Evolutionary conservation across 2,113 vertebrate species (phyloP).

Genomic region (Pyrgilauda ruficollis): DNA sequence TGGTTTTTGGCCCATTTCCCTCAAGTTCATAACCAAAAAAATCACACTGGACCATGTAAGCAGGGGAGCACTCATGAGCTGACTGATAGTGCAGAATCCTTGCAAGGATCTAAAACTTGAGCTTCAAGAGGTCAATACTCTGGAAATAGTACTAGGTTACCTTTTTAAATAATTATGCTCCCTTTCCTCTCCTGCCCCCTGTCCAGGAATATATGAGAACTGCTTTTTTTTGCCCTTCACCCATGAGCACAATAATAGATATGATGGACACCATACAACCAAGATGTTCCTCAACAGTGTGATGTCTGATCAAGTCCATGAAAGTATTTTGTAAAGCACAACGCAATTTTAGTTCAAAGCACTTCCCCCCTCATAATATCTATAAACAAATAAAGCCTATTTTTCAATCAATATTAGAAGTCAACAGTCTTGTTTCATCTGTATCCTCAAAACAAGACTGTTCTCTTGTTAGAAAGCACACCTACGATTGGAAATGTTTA

Average conservation of each 20-base stretch:
- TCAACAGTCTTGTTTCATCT: background rate
- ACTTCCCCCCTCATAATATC: background rate
- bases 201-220: background rate
- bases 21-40: background rate
- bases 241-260: background rate
- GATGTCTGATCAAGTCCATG: background rate
- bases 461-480: background rate
- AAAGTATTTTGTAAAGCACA: background rate
- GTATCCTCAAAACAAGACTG: background rate
- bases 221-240: background rate
- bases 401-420: background rate
- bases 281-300: background rate
- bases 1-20: background rate
- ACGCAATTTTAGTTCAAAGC: background rate
- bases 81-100: background rate
- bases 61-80: background rate
- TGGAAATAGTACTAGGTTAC: background rate
- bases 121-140: background rate
- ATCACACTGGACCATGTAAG: background rate
- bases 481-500: background rate
- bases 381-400: constrained; percentile 23
- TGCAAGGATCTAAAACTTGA: background rate
- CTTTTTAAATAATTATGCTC: background rate
- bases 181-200: background rate
- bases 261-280: background rate